Evolutionary conservation across 2,797 vertebrate genomes (phyloP).

Genomic region (Cossypha dichroa): DNA sequence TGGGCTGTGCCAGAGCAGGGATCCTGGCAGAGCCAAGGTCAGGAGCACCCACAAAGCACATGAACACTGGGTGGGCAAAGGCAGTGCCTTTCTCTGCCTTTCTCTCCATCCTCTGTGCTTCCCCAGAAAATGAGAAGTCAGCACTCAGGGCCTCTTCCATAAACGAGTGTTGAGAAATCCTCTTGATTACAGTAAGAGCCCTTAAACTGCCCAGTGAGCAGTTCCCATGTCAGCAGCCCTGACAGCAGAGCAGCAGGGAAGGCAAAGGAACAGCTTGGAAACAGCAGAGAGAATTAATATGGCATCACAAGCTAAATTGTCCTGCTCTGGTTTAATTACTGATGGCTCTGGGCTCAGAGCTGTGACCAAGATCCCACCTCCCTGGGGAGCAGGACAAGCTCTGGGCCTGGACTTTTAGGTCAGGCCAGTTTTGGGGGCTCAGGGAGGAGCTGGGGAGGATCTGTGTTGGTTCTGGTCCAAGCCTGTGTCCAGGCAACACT

Average conservation of each 20-base stretch:
- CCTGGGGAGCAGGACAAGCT: fast-evolving
- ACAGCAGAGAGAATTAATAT: conserved; percentile 2
- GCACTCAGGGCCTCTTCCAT: not conserved
- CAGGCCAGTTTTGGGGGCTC: not conserved
- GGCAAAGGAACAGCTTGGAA: conserved; percentile 37
- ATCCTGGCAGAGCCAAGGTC: not conserved
- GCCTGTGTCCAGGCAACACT: not conserved
- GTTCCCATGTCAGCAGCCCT: not conserved
- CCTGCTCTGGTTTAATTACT: not conserved
- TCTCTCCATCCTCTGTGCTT: not conserved
- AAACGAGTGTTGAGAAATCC: not conserved
- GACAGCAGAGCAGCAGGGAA: conserved; percentile 16
- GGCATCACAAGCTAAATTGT: not conserved
- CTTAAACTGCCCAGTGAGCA: conserved; percentile 13
- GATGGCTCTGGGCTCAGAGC: not conserved
- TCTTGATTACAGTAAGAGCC: not conserved
- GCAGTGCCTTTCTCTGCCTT: not conserved
- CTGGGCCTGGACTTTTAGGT: not conserved
- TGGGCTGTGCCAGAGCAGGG: not conserved
- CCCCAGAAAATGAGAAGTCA: not conserved
- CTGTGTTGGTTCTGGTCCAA: not conserved
- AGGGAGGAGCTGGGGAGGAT: fast-evolving
- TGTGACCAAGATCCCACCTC: fast-evolving
- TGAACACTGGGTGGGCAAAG: not conserved
- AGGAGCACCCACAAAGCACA: not conserved